Evolutionary conservation across 2,113 vertebrate genomes (phyloP).

Genomic region (Austrofundulus limnaeus): DNA sequence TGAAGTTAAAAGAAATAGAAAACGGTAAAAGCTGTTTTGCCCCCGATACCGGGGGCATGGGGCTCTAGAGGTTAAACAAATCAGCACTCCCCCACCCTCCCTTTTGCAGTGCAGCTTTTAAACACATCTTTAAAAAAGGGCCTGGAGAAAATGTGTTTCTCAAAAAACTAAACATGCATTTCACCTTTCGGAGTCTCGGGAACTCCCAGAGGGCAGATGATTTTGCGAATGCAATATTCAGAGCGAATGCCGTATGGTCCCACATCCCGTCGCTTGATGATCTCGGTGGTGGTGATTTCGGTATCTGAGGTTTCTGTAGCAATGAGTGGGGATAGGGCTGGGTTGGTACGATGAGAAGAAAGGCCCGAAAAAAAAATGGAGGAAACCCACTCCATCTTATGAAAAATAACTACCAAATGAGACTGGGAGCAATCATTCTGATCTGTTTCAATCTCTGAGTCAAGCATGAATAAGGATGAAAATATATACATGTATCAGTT

Average conservation of each 20-base stretch:
- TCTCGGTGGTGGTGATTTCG: conserved; percentile 98
- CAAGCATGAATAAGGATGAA: neutral
- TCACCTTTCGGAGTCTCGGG: conserved; percentile 93
- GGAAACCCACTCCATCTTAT: conserved; percentile 52
- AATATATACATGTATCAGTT: too few species aligned
- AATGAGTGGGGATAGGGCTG: conserved; percentile 72
- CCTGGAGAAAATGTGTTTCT: neutral
- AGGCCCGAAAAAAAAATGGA: conserved; percentile 53
- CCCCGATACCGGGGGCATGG: too few species aligned
- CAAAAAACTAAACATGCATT: neutral
- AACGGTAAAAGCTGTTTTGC: too few species aligned
- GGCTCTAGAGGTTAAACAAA: too few species aligned
- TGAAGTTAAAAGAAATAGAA: too few species aligned
- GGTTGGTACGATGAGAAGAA: conserved; percentile 61
- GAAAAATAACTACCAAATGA: conserved; percentile 23
- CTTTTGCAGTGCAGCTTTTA: too few species aligned
- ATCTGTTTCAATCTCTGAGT: neutral
- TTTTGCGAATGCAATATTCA: conserved; percentile 98
- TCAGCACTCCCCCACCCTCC: too few species aligned
- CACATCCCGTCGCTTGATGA: conserved; percentile 96
- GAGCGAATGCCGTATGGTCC: conserved; percentile 96
- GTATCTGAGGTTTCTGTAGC: conserved; percentile 94
- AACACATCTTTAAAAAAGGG: too few species aligned
- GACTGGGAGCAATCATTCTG: neutral
- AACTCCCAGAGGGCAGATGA: conserved; percentile 97